Evolutionary conservation across 2,888 invertebrate species (phyloP).

Genomic region (Xylophagus ater): DNA sequence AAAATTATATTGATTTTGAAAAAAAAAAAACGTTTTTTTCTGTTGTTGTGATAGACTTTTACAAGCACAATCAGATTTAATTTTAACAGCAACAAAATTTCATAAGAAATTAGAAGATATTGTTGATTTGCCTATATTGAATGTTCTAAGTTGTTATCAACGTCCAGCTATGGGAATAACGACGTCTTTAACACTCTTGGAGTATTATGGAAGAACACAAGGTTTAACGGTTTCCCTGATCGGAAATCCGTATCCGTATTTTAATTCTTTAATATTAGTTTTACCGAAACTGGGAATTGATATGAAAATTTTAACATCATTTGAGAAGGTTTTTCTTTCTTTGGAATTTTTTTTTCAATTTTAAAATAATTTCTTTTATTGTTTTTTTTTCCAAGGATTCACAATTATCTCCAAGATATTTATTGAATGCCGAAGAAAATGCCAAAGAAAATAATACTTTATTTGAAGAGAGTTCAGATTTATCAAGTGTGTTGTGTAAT

Average conservation of each 20-base stretch:
- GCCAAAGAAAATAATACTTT: background rate
- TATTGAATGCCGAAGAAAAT: background rate
- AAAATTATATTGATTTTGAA: background rate
- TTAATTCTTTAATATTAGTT: conserved; percentile 1
- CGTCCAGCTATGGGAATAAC: conserved; percentile 1
- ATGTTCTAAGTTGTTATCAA: conserved; percentile 2
- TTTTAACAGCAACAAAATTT: background rate
- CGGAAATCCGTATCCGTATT: conserved; percentile 1
- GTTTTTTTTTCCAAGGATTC: background rate
- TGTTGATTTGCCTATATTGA: background rate
- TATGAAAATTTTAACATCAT: background rate
- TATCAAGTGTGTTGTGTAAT: background rate
- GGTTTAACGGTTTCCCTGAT: conserved; percentile 1
- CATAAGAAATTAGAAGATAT: background rate
- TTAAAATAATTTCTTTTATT: background rate
- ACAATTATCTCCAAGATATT: conserved; percentile 2
- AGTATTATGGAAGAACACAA: conserved; percentile 1
- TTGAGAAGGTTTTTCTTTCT: conserved; percentile 1
- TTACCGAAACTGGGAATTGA: background rate
- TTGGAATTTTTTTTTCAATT: no score
- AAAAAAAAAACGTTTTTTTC: background rate
- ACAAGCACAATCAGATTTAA: conserved; percentile 1
- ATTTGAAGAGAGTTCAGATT: background rate
- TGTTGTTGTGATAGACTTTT: background rate
- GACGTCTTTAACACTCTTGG: background rate